Percentiles rank a stretch among this genome's conserved stretches.
Conservation (phyloP, 2,888 invertebrate species). For the Myathropa florea region DNA sequence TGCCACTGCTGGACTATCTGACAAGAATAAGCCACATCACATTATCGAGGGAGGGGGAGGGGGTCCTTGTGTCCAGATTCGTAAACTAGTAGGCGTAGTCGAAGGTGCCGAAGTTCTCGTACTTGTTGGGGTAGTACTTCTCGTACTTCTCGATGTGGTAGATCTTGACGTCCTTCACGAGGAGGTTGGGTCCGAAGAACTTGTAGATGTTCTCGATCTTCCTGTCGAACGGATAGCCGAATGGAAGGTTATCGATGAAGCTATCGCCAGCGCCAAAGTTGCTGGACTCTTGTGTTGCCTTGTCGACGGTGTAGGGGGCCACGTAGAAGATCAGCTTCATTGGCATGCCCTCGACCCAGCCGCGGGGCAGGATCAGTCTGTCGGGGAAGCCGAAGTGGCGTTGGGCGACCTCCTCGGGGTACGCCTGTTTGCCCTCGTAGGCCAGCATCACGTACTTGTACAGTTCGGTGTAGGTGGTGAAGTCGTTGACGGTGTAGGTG, state of each 20-base stretch:
- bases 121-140: constrained; percentile 58
- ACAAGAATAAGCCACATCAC: constrained; percentile 31
- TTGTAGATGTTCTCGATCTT: constrained; percentile 82
- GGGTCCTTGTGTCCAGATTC: background rate
- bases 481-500: constrained; percentile 83
- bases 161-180: constrained; percentile 82
- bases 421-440: constrained; percentile 80
- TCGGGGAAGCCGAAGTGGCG: constrained; percentile 84
- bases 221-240: constrained; percentile 88
- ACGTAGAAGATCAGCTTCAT: constrained; percentile 84
- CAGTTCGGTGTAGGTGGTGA: constrained; percentile 80
- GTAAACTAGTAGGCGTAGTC: constrained; percentile 39
- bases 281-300: constrained; percentile 79
- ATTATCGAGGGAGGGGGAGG: background rate
- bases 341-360: constrained; percentile 84
- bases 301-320: constrained; percentile 78
- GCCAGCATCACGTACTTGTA: constrained; percentile 81
- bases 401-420: constrained; percentile 80
- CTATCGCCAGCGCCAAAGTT: constrained; percentile 82
- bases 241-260: constrained; percentile 83
- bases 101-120: constrained; percentile 46
- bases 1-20: constrained; percentile 10
- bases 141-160: constrained; percentile 71
- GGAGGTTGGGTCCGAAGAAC: constrained; percentile 84
- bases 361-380: constrained; percentile 85